Conservation (phyloP, 2,797 vertebrate genomes). For the Steatocranus sp. region DNA sequence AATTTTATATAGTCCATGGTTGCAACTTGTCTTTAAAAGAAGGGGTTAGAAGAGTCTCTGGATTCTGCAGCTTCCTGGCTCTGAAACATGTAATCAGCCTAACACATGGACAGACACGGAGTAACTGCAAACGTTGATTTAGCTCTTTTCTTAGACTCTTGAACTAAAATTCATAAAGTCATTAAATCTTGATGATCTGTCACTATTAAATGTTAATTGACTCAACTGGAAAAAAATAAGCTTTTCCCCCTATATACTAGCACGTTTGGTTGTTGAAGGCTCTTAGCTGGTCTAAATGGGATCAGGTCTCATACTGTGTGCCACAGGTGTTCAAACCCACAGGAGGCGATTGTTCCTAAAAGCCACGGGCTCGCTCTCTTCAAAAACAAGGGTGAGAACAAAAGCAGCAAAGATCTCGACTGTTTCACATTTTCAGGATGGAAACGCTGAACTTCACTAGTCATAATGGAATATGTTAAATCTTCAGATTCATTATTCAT, state of each 20-base stretch:
- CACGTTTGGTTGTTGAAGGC: neutral
- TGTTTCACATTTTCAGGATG: neutral
- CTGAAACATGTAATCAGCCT: neutral
- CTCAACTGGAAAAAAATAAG: neutral
- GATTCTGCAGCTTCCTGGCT: neutral
- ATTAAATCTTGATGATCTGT: neutral
- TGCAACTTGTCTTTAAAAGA: neutral
- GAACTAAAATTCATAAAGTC: neutral
- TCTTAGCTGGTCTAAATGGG: neutral
- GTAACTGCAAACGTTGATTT: neutral
- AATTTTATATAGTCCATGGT: rapidly evolving
- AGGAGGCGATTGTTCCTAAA: conserved; percentile 16
- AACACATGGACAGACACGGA: neutral
- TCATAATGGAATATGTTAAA: neutral
- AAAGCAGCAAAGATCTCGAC: neutral
- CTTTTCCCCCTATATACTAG: neutral
- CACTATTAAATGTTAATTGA: neutral
- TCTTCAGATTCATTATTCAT: neutral
- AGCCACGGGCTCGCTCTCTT: neutral
- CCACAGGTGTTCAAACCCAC: neutral
- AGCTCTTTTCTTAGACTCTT: neutral
- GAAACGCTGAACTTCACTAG: neutral
- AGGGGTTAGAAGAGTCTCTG: neutral
- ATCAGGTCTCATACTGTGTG: neutral
- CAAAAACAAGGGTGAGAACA: neutral